phyloP scores from a whole-genome alignment of 2,888 invertebrate genomes.

The Oxyteleia sp. region DNA sequence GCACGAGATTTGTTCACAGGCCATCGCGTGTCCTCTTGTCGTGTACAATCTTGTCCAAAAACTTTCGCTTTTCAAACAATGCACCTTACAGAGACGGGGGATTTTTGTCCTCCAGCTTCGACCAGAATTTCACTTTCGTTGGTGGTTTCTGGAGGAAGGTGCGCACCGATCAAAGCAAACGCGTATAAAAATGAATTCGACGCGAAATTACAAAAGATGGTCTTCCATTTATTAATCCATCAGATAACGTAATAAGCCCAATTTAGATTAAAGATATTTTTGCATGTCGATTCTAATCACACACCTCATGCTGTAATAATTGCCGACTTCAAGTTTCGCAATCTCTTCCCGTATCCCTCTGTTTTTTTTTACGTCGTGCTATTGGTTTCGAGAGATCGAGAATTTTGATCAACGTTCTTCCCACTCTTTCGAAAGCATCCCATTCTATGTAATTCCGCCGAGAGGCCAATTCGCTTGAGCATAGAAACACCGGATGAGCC shows the following conservation, averaged over 20 bases:
- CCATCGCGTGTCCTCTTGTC: slow-evolving; percentile 60
- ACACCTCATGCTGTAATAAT: slow-evolving; percentile 69
- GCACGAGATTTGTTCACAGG: slow-evolving; percentile 72
- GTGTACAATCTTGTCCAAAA: slow-evolving; percentile 66
- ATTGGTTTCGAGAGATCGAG: slow-evolving; percentile 75
- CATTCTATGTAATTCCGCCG: slow-evolving; percentile 74
- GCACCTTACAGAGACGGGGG: slow-evolving; percentile 7
- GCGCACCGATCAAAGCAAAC: slow-evolving; percentile 1
- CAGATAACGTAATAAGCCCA: slow-evolving; percentile 58
- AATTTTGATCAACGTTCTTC: slow-evolving; percentile 73
- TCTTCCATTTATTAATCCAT: slow-evolving; percentile 47
- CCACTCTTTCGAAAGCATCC: slow-evolving; percentile 73
- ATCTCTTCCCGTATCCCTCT: slow-evolving; percentile 59
- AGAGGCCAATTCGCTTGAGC: slow-evolving; percentile 75
- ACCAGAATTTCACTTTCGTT: slow-evolving; percentile 20
- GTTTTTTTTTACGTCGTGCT: slow-evolving; percentile 53
- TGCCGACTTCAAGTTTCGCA: slow-evolving; percentile 63
- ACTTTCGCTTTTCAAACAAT: slow-evolving; percentile 54
- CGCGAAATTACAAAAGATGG: slow-evolving; percentile 34
- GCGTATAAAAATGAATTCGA: slow-evolving; percentile 17
- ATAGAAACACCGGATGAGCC: slow-evolving; percentile 77
- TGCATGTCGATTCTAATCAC: slow-evolving; percentile 72
- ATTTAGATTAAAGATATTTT: slow-evolving; percentile 66
- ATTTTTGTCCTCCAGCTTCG: not conserved
- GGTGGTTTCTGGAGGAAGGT: not conserved